Conservation (phyloP, 2,113 vertebrate genomes). For the Campylorhamphus procurvoides region DNA sequence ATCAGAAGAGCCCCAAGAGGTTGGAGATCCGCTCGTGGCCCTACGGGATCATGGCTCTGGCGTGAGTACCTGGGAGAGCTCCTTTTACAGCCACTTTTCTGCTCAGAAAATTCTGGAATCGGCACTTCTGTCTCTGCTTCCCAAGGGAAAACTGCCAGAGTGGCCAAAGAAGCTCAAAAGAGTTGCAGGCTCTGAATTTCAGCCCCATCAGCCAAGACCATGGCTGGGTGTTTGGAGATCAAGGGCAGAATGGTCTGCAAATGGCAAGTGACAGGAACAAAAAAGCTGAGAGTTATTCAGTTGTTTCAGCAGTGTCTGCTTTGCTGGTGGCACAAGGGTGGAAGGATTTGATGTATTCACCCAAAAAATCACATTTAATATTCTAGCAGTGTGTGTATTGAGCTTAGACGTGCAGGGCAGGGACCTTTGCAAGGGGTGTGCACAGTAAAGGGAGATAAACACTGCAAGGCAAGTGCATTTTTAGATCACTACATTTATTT, state of each 20-base stretch:
- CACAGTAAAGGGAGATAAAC: neutral
- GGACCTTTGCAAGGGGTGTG: neutral
- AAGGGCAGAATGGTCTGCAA: neutral
- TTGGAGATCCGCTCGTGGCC: slow-evolving; percentile 85
- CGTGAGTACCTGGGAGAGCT: slow-evolving; percentile 75
- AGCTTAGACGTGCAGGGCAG: neutral
- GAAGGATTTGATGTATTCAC: neutral
- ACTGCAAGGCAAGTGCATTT: neutral
- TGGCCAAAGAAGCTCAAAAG: neutral
- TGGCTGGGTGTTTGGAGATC: neutral
- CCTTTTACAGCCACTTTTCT: neutral
- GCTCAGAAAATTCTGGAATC: neutral
- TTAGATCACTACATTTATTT: neutral
- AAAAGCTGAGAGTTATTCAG: neutral
- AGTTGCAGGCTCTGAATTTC: neutral
- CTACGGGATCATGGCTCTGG: slow-evolving; percentile 87
- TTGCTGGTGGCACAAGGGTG: neutral
- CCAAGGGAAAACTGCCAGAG: neutral
- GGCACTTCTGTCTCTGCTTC: neutral
- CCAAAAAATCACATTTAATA: neutral
- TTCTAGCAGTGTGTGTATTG: neutral
- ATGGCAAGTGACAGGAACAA: neutral
- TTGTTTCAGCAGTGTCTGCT: neutral
- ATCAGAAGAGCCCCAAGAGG: slow-evolving; percentile 84
- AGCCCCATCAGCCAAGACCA: neutral